Percentiles rank a stretch among this genome's conserved stretches.
These are phyloP conservation scores for Eunapius fragilis DNA, from an alignment of 37 sponge, comb jelly and placozoan species.

Conservation along the genomic window DNA sequence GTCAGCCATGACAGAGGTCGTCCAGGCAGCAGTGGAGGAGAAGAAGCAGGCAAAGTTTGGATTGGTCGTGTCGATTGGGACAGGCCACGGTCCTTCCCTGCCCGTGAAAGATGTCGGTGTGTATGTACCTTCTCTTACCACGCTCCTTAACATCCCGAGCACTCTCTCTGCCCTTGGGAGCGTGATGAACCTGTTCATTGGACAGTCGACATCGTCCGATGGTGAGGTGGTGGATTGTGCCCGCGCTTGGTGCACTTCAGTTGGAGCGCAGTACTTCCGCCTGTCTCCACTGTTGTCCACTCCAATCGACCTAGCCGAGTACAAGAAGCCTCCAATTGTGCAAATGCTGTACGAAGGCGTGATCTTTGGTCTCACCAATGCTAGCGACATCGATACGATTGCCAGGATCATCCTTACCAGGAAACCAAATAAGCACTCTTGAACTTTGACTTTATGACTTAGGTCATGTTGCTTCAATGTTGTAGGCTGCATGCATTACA, in stretches of 20 bases:
- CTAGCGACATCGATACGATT: slow-evolving; percentile 7
- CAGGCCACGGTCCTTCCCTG: not conserved
- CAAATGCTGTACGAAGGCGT: slow-evolving; percentile 36
- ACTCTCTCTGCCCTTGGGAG: not conserved
- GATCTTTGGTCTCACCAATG: slow-evolving; percentile 18
- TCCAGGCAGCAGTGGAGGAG: slow-evolving; percentile 4
- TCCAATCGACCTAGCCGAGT: slow-evolving; percentile 32
- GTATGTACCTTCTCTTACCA: not conserved
- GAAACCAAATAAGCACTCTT: not conserved
- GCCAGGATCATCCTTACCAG: not conserved
- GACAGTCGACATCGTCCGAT: slow-evolving; percentile 38
- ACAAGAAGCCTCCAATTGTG: not conserved
- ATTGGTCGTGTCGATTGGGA: slow-evolving; percentile 32
- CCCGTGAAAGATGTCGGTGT: not conserved
- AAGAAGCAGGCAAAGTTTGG: slow-evolving; percentile 17
- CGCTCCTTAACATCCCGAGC: not conserved
- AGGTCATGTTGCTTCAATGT: too few species aligned
- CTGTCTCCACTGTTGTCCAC: slow-evolving; percentile 9
- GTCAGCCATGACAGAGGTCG: slow-evolving; percentile 47
- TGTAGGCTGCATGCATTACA: too few species aligned
- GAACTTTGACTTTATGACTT: too few species aligned
- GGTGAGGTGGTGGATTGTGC: slow-evolving; percentile 49
- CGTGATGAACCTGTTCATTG: slow-evolving; percentile 20
- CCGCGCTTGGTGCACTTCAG: slow-evolving; percentile 40
- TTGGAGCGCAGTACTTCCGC: slow-evolving; percentile 20